phyloP scores from a whole-genome alignment of 1,140 invertebrate genomes.

The Panagrolaimus sp. region DNA sequence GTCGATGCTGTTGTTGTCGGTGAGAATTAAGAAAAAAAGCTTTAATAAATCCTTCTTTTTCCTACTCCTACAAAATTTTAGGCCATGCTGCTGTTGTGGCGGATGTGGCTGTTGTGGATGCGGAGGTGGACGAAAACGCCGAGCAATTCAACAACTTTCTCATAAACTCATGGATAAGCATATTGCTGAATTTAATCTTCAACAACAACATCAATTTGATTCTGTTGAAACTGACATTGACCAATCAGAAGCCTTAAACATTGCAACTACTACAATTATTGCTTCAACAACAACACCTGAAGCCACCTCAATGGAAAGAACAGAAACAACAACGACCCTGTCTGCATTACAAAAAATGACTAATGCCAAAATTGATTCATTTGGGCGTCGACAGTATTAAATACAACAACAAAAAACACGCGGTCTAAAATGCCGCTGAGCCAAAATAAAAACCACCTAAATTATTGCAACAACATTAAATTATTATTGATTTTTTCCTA shows the following conservation, averaged over 20 bases:
- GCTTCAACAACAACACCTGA: no score
- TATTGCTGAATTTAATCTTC: not conserved
- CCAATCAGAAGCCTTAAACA: not conserved
- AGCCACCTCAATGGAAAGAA: no score
- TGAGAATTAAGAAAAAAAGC: no score
- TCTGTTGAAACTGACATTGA: not conserved
- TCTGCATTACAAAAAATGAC: no score
- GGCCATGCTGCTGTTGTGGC: constrained; percentile 16
- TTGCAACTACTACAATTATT: not conserved
- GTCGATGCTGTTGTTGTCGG: not conserved
- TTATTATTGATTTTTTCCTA: no score
- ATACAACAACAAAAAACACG: no score
- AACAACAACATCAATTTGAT: not conserved
- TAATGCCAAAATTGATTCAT: no score
- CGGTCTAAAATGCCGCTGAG: no score
- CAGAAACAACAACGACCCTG: no score
- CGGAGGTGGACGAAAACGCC: constrained; percentile 21
- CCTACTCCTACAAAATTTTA: not conserved
- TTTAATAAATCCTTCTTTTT: not conserved
- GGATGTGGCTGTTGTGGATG: constrained; percentile 22
- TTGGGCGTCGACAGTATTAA: no score
- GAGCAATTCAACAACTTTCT: constrained; percentile 17
- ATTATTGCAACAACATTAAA: no score
- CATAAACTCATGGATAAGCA: constrained; percentile 29
- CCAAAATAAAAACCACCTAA: no score